Base-by-base conservation (phyloP, 2,797 vertebrate genomes). In the Zalophus californianus region DNA sequence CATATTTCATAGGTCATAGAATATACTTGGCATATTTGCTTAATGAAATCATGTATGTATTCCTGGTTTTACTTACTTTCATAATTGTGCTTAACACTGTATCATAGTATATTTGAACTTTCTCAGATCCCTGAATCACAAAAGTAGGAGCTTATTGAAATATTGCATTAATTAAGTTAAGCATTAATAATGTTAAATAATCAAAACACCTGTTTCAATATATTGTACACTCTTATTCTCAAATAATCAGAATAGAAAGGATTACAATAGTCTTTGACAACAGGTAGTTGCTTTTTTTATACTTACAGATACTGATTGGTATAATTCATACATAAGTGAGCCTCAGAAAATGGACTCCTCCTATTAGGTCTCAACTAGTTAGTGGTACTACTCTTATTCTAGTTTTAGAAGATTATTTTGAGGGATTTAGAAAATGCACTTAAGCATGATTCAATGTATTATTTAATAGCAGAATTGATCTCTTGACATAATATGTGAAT, bases 401-500 rank as follows among this genome's bases (percentile, higher is more conserved):
- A 96, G 62, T 90, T 96, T 95, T 88, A 84, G 44, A 91, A 83
- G 38, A 94, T 77, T 85, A 82, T 79, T 94, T 88, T 90, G 93
- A 95, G 41, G 68, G 93, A 92, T 79, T 85, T 88, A 66, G 32
- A 94, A 96, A 96, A 93, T 66, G 21, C 6, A 70, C 77, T 86
- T 89, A 58, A 75, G 56, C 86, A 79, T 80, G 44, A 95, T 72
- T 89, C 84, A 35, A 52, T 60, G n/a, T 89, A 68, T 73, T 86
- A 75, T 93, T 95, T 94, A 91, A 90, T 64, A 86, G 79, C 58
- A 92, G 68, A 79, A 88, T 93, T 94, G 93, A 97, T 84, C 54
- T 89, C 83, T 83, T 97, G 72, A 96, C 91, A 83, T 83, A 93
- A 94, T 82, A 93, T 97, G 52, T 86, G 80, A 94, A 82, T 70